phyloP scores from a whole-genome alignment of 2,113 vertebrate genomes.

The Lamprotornis superbus region DNA sequence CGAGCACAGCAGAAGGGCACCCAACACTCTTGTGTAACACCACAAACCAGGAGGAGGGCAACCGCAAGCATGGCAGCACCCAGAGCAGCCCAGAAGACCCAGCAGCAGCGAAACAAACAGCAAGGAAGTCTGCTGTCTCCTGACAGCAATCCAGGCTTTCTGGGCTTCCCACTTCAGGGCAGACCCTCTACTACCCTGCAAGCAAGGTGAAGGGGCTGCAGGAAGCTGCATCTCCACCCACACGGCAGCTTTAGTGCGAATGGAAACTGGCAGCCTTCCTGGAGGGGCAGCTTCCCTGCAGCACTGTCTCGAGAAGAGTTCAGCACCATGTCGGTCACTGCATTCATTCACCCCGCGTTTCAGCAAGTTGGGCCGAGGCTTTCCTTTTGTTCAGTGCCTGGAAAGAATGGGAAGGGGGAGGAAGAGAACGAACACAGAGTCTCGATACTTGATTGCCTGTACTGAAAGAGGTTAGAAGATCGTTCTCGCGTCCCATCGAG shows the following conservation, averaged over 20 bases:
- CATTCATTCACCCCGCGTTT: neutral
- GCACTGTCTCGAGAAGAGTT: neutral
- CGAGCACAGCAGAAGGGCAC: neutral
- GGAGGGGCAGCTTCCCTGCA: neutral
- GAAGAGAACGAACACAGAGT: neutral
- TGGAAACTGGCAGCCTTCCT: neutral
- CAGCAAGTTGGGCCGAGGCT: neutral
- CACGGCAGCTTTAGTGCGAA: neutral
- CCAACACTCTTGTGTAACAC: neutral
- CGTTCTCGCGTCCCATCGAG: neutral
- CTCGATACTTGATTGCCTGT: neutral
- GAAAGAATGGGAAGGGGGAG: conserved; percentile 24
- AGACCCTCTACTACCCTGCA: neutral
- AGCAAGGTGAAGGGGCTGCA: neutral
- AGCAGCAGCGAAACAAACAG: fast-evolving
- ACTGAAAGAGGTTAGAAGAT: neutral
- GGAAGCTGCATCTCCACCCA: neutral
- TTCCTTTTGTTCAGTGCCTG: fast-evolving
- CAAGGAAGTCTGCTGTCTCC: neutral
- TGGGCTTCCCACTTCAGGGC: neutral
- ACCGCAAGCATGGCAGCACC: fast-evolving
- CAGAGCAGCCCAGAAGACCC: no score
- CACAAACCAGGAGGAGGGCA: fast-evolving
- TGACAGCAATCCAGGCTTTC: neutral
- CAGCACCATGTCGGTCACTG: neutral